Base-by-base conservation (phyloP, 1,140 invertebrate genomes). In the Venturia canescens region DNA sequence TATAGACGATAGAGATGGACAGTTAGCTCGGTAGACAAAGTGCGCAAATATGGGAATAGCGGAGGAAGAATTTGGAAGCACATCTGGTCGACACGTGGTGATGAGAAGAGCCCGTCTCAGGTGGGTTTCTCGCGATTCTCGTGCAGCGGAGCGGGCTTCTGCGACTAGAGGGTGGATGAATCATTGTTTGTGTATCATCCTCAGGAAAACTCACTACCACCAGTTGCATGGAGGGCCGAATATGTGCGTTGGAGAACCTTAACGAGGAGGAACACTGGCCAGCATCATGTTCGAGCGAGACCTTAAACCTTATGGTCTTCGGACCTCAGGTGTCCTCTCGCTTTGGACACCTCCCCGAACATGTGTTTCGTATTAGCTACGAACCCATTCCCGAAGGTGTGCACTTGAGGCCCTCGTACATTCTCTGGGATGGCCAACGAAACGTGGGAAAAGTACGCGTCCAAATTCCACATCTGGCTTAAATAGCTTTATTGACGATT, bases 41-140 rank as follows among this genome's bases (percentile, higher is more conserved):
- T 21, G 16, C 7, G 18, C 67, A 44, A 66, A 4, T 29, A 69
- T 66, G 6, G 9, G 76, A 50, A 13, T 21, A 66, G 2, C 21
- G 48, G 21, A 4, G 29, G 71, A 74, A 57, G 26, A 74, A 27
- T 27, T 44, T 44, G 7, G 38, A 44, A 18, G 38, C 82, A 82
- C 87, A 88, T 89, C 84, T 89, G 86, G 84, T 78, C 71, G 83
- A 77, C 88, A 87, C 87, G 85, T 88, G 86, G 80, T 67, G 78
- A 76, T 15, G 66, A 69, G n/a, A 13, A 69, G 9, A 69, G 27
- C 74, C 77, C 48, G 16, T 29, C 60, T 82, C 78, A 83, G 80
- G 72, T 82, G 60, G 38, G 27, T 31, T 57, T n/a, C 31, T 76
- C 21, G 70, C 70, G 70, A 72, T 72, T 26, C 21, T 48, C 70